A percentile compares a stretch with the other conserved stretches of the same genome.
Evolutionary conservation across 2,797 vertebrate species (phyloP).

Genomic region (Manis pentadactyla): DNA sequence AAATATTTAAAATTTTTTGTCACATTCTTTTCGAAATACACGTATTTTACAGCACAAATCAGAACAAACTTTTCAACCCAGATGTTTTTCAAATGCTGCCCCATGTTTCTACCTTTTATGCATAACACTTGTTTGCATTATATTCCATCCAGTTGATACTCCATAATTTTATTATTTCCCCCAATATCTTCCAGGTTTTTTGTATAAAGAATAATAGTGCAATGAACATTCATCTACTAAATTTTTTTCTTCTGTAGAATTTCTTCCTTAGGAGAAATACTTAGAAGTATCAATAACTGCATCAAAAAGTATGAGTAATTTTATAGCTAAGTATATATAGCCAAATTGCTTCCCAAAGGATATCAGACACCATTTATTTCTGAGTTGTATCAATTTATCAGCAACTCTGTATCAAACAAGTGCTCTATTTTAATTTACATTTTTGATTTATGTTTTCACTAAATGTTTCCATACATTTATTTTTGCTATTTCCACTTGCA

Average conservation of each 20-base stretch:
- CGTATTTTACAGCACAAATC: neutral
- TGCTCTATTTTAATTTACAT: neutral
- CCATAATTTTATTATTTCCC: neutral
- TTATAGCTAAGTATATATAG: neutral
- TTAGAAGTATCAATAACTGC: neutral
- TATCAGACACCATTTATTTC: neutral
- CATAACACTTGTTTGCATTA: neutral
- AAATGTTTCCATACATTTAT: neutral
- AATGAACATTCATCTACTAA: neutral
- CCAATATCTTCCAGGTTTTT: neutral
- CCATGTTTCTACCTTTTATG: neutral
- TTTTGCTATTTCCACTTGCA: neutral
- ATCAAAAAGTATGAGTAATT: neutral
- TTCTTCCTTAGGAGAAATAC: conserved; percentile 9
- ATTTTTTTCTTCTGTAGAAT: neutral
- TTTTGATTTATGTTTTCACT: neutral
- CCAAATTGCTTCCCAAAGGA: neutral
- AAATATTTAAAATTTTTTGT: neutral
- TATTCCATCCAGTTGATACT: neutral
- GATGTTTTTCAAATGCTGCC: neutral
- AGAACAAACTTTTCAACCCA: neutral
- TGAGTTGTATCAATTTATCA: neutral
- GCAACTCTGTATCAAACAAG: neutral
- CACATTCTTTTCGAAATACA: neutral
- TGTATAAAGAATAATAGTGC: neutral